phyloP scores from a whole-genome alignment of 2,888 invertebrate species.

The Plagiodera versicolora region DNA sequence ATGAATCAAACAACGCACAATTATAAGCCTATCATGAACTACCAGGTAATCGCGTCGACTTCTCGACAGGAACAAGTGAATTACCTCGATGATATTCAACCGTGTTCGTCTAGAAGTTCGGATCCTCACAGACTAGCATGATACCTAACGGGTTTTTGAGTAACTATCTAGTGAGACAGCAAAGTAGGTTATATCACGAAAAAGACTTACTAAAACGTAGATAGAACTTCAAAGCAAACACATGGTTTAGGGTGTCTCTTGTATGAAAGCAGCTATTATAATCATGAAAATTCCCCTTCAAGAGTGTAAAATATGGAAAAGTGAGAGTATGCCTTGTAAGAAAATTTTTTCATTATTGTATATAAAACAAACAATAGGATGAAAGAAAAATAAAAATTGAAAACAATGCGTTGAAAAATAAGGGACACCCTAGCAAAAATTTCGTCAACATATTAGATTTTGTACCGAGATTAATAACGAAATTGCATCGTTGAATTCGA shows the following conservation, averaged over 20 bases:
- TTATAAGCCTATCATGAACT: constrained; percentile 52
- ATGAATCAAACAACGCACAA: constrained; percentile 54
- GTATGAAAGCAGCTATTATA: too few relatives aligned
- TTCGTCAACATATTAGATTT: constrained; percentile 7
- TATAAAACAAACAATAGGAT: too few relatives aligned
- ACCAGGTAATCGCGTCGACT: constrained; percentile 54
- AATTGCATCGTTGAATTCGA: background rate
- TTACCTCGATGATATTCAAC: constrained; percentile 55
- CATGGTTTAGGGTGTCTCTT: too few relatives aligned
- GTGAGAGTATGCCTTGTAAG: too few relatives aligned
- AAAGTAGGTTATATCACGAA: constrained; percentile 27
- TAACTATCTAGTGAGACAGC: constrained; percentile 33
- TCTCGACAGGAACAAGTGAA: constrained; percentile 55
- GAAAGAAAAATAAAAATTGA: too few relatives aligned
- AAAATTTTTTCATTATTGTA: too few relatives aligned
- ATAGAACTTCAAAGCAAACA: constrained; percentile 26
- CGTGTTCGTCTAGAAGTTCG: constrained; percentile 55
- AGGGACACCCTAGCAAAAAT: constrained; percentile 22
- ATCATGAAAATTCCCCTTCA: too few relatives aligned
- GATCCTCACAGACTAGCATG: constrained; percentile 52
- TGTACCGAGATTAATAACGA: background rate
- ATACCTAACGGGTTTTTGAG: constrained; percentile 41
- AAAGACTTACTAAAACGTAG: constrained; percentile 20
- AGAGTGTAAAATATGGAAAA: too few relatives aligned
- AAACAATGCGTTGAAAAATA: too few relatives aligned